phyloP scores from a whole-genome alignment of 1,140 invertebrate species.

The Augochlora pura region DNA sequence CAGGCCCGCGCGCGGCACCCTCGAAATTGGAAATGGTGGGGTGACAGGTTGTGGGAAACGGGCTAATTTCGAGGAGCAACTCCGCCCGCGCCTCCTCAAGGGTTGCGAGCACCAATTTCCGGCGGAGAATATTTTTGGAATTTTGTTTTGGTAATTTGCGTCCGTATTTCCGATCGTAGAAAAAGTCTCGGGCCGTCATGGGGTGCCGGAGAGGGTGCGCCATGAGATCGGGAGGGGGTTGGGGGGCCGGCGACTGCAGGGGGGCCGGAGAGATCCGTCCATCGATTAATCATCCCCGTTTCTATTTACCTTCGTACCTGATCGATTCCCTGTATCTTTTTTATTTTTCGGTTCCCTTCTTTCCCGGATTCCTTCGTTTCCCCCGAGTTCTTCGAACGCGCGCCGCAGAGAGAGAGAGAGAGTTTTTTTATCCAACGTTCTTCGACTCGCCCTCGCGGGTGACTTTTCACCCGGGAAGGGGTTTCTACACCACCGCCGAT shows the following conservation, averaged over 20 bases:
- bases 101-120: slow-evolving; percentile 46
- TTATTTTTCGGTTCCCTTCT: slow-evolving; percentile 38
- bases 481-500: slow-evolving; percentile 54
- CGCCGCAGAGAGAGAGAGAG: too few species aligned
- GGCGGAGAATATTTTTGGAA: slow-evolving; percentile 23
- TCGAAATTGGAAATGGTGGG: slow-evolving; percentile 30
- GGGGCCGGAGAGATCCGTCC: slow-evolving; percentile 61
- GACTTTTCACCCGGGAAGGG: slow-evolving; percentile 67
- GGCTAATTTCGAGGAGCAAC: slow-evolving; percentile 46
- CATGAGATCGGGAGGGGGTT: slow-evolving; percentile 44
- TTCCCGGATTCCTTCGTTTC: slow-evolving; percentile 60
- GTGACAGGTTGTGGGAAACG: slow-evolving; percentile 62
- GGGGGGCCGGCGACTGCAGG: slow-evolving; percentile 59
- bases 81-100: slow-evolving; percentile 38
- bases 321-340: slow-evolving; percentile 37
- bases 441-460: slow-evolving; percentile 59
- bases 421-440: slow-evolving; percentile 39
- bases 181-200: slow-evolving; percentile 56
- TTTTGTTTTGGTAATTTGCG: slow-evolving; percentile 62
- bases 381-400: slow-evolving; percentile 55
- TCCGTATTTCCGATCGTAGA: slow-evolving; percentile 43
- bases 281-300: slow-evolving; percentile 78
- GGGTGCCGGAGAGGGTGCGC: slow-evolving; percentile 55
- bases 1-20: slow-evolving; percentile 3
- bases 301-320: slow-evolving; percentile 72